Percentiles rank a stretch among this genome's conserved stretches.
Conservation (phyloP, 2,113 vertebrate species). For the human region GRCh38 chr2:21677001-21677500, state of each 20-base stretch:
- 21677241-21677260: neutral
- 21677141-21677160: neutral
- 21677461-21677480: neutral
- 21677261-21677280: neutral
- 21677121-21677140: neutral
- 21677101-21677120: neutral
- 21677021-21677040: neutral
- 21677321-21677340: neutral
- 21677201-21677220: neutral
- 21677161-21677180: neutral
- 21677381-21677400: neutral
- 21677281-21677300: neutral
- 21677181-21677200: neutral
- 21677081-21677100: neutral
- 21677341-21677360: neutral
- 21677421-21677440: neutral
- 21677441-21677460: neutral
- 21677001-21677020: neutral
- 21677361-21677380: neutral
- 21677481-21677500: neutral
- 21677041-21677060: neutral
- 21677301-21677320: neutral
- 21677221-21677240: neutral
- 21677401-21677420: neutral
- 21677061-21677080: neutral